Conservation (phyloP, 2,113 vertebrate genomes). For the Macheiramphus alcinus region DNA sequence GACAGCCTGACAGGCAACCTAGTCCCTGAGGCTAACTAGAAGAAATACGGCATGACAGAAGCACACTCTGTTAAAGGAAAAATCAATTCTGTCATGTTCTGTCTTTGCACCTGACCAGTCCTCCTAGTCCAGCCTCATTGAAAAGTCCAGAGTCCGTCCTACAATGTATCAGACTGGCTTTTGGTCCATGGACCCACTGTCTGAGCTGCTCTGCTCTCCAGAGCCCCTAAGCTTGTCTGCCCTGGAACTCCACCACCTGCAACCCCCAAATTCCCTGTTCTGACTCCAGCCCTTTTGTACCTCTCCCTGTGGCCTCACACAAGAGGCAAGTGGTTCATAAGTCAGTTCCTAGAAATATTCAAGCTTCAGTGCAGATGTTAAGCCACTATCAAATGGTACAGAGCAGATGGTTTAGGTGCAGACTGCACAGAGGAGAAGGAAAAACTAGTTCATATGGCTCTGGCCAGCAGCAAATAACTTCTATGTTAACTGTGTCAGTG, state of each 20-base stretch:
- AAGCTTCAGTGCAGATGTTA: background rate
- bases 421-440: background rate
- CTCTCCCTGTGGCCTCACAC: background rate
- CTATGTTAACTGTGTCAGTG: background rate
- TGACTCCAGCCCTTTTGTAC: background rate
- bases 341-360: background rate
- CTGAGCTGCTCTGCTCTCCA: background rate
- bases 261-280: background rate
- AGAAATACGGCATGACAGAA: background rate
- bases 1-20: background rate
- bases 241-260: background rate
- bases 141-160: background rate
- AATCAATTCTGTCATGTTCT: background rate
- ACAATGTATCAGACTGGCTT: background rate
- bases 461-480: background rate
- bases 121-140: background rate
- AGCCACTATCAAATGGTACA: background rate
- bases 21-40: background rate
- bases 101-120: background rate
- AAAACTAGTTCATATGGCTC: background rate
- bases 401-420: background rate
- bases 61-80: background rate
- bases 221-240: background rate
- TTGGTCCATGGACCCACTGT: accelerated
- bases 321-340: background rate